Evolutionary conservation across 2,113 vertebrate species (phyloP).

Genomic region (Brevimyrus niger): DNA sequence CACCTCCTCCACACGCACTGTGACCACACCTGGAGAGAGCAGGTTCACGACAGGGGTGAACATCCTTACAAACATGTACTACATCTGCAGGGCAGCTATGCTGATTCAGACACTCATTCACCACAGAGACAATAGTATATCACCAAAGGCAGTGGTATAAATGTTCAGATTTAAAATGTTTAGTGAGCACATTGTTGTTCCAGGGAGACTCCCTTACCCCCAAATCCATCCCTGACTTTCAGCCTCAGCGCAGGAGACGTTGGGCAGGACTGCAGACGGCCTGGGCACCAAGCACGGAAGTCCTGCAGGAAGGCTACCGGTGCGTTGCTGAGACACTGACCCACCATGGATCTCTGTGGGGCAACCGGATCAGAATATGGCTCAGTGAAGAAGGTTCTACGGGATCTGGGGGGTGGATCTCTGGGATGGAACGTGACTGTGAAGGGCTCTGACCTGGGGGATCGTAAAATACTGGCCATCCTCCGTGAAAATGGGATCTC

Average conservation of each 20-base stretch:
- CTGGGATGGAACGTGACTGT: not conserved
- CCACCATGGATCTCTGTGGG: conserved; percentile 62
- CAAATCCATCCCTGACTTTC: conserved; percentile 50
- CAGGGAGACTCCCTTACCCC: conserved; percentile 41
- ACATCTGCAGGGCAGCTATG: not conserved
- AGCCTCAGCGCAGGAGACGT: conserved; percentile 36
- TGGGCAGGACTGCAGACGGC: conserved; percentile 48
- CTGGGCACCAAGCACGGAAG: conserved; percentile 61
- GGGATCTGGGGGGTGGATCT: not conserved
- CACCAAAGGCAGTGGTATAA: not conserved
- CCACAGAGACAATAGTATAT: not conserved
- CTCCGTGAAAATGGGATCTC: conserved; percentile 69
- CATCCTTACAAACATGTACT: not conserved
- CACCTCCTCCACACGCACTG: conserved; percentile 48
- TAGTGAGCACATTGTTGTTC: not conserved
- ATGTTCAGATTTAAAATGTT: not conserved
- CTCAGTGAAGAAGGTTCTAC: not conserved
- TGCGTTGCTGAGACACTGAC: conserved; percentile 65
- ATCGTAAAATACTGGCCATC: conserved; percentile 67
- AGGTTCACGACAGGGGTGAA: not conserved
- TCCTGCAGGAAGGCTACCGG: conserved; percentile 75
- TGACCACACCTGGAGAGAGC: conserved; percentile 40
- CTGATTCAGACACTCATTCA: not conserved
- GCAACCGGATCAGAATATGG: not conserved
- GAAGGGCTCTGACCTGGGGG: conserved; percentile 68